These are phyloP conservation scores for Brachynemurus nebulosus DNA, from an alignment of 2,888 invertebrate species.

Conservation along the genomic window DNA sequence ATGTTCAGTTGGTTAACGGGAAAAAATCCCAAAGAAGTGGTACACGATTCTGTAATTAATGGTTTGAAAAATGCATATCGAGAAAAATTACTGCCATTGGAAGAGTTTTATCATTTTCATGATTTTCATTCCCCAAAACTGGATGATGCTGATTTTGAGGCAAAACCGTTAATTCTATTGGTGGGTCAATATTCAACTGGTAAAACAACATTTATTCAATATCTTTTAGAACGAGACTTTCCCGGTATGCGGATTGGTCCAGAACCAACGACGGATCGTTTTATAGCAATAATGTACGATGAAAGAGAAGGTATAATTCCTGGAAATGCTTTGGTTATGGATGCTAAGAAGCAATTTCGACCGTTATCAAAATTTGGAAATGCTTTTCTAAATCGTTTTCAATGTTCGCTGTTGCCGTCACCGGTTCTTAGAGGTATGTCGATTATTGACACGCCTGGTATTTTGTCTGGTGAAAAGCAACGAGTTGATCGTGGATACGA, in stretches of 20 bases:
- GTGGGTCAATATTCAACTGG: conserved; percentile 94
- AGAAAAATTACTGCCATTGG: conserved; percentile 69
- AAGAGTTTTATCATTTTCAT: conserved; percentile 73
- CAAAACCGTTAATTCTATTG: conserved; percentile 86
- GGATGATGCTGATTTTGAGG: conserved; percentile 88
- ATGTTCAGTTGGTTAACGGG: background rate
- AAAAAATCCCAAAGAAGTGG: conserved; percentile 29
- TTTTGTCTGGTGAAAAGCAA: conserved; percentile 90
- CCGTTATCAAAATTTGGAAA: conserved; percentile 90
- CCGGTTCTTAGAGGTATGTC: conserved; percentile 81
- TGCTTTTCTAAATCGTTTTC: conserved; percentile 85
- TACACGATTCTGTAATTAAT: conserved; percentile 73
- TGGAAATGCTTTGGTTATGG: conserved; percentile 90
- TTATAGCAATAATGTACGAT: conserved; percentile 86
- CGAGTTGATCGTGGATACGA: conserved; percentile 88
- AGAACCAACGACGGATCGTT: conserved; percentile 90
- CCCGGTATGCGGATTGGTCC: conserved; percentile 95
- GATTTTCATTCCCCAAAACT: conserved; percentile 86
- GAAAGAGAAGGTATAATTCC: conserved; percentile 80
- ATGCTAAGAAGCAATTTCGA: conserved; percentile 83
- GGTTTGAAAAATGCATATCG: conserved; percentile 81
- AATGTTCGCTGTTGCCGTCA: conserved; percentile 74
- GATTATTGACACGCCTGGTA: conserved; percentile 89
- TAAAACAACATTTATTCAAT: conserved; percentile 83
- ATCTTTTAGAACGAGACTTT: conserved; percentile 75